Evolutionary conservation across 2,888 invertebrate species (phyloP).

Genomic region (Drosophila mercatorum): DNA sequence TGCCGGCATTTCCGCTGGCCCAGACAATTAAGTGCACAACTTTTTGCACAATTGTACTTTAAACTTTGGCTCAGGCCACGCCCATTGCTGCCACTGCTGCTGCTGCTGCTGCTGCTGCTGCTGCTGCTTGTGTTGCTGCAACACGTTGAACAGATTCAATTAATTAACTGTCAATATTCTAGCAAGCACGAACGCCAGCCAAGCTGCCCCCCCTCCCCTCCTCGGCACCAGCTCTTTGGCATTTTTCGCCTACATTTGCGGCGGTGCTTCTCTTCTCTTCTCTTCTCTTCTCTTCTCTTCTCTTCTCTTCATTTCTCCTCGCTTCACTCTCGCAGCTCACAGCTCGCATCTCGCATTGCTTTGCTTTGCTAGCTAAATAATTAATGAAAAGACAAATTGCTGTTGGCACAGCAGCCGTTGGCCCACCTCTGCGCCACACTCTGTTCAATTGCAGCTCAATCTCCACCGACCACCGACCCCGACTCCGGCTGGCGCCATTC

Average conservation of each 20-base stretch:
- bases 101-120: slow-evolving; percentile 8
- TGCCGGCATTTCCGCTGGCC: slow-evolving; percentile 49
- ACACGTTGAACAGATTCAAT: slow-evolving; percentile 71
- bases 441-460: slow-evolving; percentile 25
- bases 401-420: slow-evolving; percentile 43
- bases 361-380: slow-evolving; percentile 64
- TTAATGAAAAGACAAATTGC: slow-evolving; percentile 78
- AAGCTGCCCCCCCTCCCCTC: slow-evolving; percentile 3
- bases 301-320: neutral
- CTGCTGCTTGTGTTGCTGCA: slow-evolving; percentile 45
- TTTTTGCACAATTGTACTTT: slow-evolving; percentile 59
- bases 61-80: slow-evolving; percentile 44
- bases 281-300: neutral
- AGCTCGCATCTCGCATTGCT: slow-evolving; percentile 9
- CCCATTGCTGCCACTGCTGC: slow-evolving; percentile 22
- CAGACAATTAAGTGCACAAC: slow-evolving; percentile 58
- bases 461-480: too few relatives aligned
- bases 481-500: neutral
- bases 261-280: slow-evolving; percentile 3
- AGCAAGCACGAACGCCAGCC: slow-evolving; percentile 45
- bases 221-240: neutral
- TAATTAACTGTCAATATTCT: slow-evolving; percentile 73
- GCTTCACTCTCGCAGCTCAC: slow-evolving; percentile 13
- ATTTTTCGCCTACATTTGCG: slow-evolving; percentile 33
- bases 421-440: neutral